Percentiles rank a stretch among this genome's conserved stretches.
Conservation (phyloP, 2,113 vertebrate genomes). For the Junco hyemalis region DNA sequence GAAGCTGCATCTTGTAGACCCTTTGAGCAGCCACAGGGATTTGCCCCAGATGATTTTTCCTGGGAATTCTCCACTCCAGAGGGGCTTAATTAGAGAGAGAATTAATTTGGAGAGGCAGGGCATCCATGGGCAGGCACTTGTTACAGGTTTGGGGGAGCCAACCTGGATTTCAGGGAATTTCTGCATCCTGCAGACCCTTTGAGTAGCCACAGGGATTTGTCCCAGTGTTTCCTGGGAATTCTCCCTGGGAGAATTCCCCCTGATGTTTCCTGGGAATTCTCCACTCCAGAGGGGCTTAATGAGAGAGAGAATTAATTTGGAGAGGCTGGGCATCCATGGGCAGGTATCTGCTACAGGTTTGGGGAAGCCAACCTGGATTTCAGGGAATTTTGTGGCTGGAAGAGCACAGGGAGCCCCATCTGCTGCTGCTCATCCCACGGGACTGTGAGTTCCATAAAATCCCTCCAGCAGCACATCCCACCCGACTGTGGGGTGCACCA, state of each 20-base stretch:
- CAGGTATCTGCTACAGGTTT: neutral
- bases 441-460: rapidly evolving
- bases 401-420: neutral
- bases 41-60: neutral
- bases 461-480: neutral
- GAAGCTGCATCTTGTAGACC: neutral
- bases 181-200: too few species aligned
- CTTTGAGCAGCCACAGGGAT: neutral
- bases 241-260: too few species aligned
- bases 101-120: neutral
- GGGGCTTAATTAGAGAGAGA: neutral
- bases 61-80: neutral
- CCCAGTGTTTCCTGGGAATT: too few species aligned
- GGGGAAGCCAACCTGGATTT: neutral
- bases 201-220: too few species aligned
- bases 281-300: neutral
- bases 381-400: neutral
- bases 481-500: rapidly evolving
- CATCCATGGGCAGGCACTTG: rapidly evolving
- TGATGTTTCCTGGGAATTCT: neutral
- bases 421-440: neutral
- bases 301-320: neutral
- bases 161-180: neutral
- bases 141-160: neutral
- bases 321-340: rapidly evolving